phyloP scores from a whole-genome alignment of 2,113 vertebrate species.

The Pseudorhombus dupliciocellatus region DNA sequence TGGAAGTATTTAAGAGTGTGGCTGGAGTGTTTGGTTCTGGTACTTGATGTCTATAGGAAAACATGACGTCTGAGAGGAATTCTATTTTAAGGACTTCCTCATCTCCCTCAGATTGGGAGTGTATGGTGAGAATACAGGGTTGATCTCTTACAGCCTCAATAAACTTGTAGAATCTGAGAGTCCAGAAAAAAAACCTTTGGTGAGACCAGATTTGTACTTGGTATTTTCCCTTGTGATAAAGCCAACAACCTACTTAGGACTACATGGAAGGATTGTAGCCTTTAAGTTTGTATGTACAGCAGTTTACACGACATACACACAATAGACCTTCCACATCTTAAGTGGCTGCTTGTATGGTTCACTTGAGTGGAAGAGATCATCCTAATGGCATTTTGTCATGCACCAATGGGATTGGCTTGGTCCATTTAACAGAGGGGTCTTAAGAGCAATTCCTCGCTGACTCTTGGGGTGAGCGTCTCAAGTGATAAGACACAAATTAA shows the following conservation, averaged over 20 bases:
- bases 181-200: not conserved
- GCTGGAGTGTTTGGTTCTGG: not conserved
- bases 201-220: not conserved
- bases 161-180: not conserved
- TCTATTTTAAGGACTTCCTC: not conserved
- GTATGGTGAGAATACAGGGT: not conserved
- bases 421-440: conserved; percentile 31
- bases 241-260: not conserved
- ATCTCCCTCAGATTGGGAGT: not conserved
- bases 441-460: conserved; percentile 18
- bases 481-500: conserved; percentile 15
- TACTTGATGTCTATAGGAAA: not conserved
- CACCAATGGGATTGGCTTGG: not conserved
- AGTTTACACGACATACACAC: not conserved
- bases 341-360: not conserved
- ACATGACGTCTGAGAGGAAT: not conserved
- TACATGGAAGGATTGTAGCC: not conserved
- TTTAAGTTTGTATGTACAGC: not conserved
- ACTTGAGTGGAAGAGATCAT: conserved; percentile 18
- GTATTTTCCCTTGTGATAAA: not conserved
- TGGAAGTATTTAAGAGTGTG: not conserved
- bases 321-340: not conserved
- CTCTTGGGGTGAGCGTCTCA: not conserved
- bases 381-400: conserved; percentile 24
- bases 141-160: not conserved